Evolutionary conservation across 1,140 invertebrate species (phyloP), one percentile per base, ranked within the genome.

Genomic region (Philotrypesis tridentata): DNA sequence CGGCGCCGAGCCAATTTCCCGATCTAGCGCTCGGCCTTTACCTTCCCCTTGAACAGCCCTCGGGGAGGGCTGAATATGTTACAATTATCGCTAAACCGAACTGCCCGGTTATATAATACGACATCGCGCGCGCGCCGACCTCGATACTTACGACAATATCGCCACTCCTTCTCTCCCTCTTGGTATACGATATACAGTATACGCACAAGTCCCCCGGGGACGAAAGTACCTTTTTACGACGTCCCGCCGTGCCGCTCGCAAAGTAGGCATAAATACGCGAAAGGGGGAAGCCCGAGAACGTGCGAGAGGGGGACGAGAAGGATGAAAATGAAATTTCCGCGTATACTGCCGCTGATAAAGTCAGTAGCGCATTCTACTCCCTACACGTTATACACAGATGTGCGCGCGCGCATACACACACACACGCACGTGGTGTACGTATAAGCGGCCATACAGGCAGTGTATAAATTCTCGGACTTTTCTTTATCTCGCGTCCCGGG

Each of bases 11-110:
- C 43, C 25, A 73, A 73, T 73, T 73, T 73, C 43, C 12, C 27
- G 21, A 73, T 8, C 71, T 37, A 37, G 14, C 17, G 21, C 17
- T n/a, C 84, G 85, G 83, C 84, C 82, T 83, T 87, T 84, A 83
- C 83, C 84, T 86, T 86, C 83, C 84, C 84, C 84, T 84, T 84
- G 85, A 87, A 85, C 82, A 80, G 82, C 82, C 78, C 84, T 86
- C 85, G 83, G 86, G 85, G 84, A 85, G 78, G 89, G 87, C 86
- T 88, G 89, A 91, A 90, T 91, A 90, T 90, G 90, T 91, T 91
- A 90, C 89, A 91, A 91, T 91, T 91, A 91, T 90, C 89, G 87
- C 86, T 89, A 91, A 90, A 90, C 89, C 86, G 87, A 90, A 89
- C 87, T 81, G 79, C 84, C 70, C 80, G 77, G 67, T 85, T 82